Percentiles rank a stretch among this genome's conserved stretches.
Evolutionary conservation across 2,113 vertebrate genomes (phyloP).

Genomic region (Eupsittula cactorum): DNA sequence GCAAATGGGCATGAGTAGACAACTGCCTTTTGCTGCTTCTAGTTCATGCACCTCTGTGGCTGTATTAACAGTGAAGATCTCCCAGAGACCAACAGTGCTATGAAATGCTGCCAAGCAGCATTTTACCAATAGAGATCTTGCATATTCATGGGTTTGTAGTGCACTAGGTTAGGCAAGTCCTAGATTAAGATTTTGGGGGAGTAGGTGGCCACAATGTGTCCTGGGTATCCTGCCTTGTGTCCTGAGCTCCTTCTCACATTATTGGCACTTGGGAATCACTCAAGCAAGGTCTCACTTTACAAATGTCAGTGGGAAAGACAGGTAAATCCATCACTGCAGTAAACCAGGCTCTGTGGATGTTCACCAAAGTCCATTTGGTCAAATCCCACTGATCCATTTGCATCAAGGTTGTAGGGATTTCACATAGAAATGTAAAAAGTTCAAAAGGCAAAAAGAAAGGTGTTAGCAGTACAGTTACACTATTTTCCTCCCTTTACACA

Average conservation of each 20-base stretch:
- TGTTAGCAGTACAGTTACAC: not conserved
- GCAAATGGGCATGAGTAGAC: not conserved
- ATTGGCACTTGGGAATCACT: not conserved
- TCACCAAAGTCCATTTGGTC: not conserved
- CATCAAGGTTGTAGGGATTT: not conserved
- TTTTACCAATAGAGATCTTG: not conserved
- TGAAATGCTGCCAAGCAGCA: not conserved
- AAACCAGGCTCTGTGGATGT: not conserved
- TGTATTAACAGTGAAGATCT: not conserved
- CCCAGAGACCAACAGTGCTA: not conserved
- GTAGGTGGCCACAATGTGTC: fast-evolving
- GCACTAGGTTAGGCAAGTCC: not conserved
- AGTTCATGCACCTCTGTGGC: not conserved
- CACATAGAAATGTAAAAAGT: not conserved
- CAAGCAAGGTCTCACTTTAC: not conserved
- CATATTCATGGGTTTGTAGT: not conserved
- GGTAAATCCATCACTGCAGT: not conserved
- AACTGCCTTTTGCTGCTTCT: not conserved
- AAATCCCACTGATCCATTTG: not conserved
- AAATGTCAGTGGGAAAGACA: not conserved
- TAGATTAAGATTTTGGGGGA: not conserved
- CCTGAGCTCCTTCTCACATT: not conserved
- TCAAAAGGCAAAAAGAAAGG: not conserved
- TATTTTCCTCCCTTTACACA: not conserved
- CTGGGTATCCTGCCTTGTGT: not conserved